These are phyloP conservation scores for Drosophila hydei DNA, from an alignment of 1,140 invertebrate species.

Conservation along the genomic window DNA sequence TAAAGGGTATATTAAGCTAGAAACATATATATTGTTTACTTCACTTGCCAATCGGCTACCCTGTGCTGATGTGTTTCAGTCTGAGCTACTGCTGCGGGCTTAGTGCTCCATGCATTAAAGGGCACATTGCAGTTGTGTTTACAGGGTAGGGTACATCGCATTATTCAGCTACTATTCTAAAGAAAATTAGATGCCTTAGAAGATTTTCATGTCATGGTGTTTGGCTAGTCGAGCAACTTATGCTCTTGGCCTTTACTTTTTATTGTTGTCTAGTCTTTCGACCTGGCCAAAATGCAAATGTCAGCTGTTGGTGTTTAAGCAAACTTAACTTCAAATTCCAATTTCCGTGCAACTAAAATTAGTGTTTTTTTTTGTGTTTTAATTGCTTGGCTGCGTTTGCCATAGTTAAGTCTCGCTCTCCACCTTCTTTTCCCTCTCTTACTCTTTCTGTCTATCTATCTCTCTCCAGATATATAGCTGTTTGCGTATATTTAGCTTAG, in stretches of 20 bases:
- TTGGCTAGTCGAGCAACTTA: neutral
- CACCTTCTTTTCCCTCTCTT: too few relatives aligned
- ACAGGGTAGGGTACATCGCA: too few relatives aligned
- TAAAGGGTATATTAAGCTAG: too few relatives aligned
- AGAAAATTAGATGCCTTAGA: too few relatives aligned
- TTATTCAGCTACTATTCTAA: too few relatives aligned
- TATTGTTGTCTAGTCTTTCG: conserved; percentile 5
- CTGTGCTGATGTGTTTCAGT: too few relatives aligned
- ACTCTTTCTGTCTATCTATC: neutral
- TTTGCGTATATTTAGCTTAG: conserved; percentile 31
- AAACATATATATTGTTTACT: too few relatives aligned
- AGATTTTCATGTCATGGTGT: too few relatives aligned
- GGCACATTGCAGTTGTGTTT: too few relatives aligned
- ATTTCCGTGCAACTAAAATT: conserved; percentile 38
- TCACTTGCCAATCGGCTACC: too few relatives aligned
- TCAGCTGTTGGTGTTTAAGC: conserved; percentile 42
- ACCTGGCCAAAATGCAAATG: conserved; percentile 59
- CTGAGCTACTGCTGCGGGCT: too few relatives aligned
- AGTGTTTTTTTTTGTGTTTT: conserved; percentile 45
- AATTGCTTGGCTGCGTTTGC: conserved; percentile 60
- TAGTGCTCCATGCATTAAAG: too few relatives aligned
- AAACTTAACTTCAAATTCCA: conserved; percentile 28
- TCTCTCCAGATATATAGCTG: neutral
- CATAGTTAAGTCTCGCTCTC: conserved; percentile 10
- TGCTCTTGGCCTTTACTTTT: conserved; percentile 13